Conservation (phyloP, 2,888 invertebrate genomes). For the Apamea epomidion region DNA sequence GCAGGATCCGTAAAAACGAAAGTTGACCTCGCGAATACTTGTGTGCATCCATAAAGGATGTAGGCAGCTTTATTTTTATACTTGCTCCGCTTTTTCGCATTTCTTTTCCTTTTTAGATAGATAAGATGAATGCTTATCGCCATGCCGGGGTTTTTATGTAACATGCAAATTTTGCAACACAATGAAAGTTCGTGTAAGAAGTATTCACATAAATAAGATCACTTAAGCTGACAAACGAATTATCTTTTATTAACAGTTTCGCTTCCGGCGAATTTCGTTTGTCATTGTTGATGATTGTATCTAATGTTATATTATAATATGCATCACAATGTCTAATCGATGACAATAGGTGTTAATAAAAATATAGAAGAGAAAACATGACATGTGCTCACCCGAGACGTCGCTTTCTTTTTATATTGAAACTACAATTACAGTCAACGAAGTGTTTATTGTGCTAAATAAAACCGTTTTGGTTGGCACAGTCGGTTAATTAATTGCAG, state of each 20-base stretch:
- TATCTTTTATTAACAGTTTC: background rate
- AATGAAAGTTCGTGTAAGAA: constrained; percentile 13
- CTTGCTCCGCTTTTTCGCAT: constrained; percentile 61
- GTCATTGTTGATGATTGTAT: constrained; percentile 5
- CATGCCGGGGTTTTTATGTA: constrained; percentile 45
- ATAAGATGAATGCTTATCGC: constrained; percentile 41
- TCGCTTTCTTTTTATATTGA: constrained; percentile 68
- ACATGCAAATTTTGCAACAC: constrained; percentile 36
- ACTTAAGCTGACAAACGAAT: constrained; percentile 17
- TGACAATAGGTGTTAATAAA: constrained; percentile 51
- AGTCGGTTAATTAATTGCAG: constrained; percentile 41
- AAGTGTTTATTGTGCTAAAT: constrained; percentile 49
- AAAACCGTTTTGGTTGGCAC: constrained; percentile 15
- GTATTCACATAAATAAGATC: constrained; percentile 36
- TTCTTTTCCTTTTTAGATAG: constrained; percentile 62
- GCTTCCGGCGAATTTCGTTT: constrained; percentile 20
- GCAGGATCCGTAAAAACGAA: constrained; percentile 81
- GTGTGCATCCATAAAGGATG: constrained; percentile 68
- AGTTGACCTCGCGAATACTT: constrained; percentile 78
- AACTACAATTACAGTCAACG: constrained; percentile 66
- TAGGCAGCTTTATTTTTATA: constrained; percentile 66
- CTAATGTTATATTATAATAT: constrained; percentile 27
- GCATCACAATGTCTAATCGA: constrained; percentile 23
- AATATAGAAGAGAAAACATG: constrained; percentile 20
- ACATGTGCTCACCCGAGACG: constrained; percentile 51